Percentiles rank a stretch among this genome's conserved stretches.
Evolutionary conservation across 2,888 invertebrate genomes (phyloP).

Genomic region (Scotopteryx bipunctaria): DNA sequence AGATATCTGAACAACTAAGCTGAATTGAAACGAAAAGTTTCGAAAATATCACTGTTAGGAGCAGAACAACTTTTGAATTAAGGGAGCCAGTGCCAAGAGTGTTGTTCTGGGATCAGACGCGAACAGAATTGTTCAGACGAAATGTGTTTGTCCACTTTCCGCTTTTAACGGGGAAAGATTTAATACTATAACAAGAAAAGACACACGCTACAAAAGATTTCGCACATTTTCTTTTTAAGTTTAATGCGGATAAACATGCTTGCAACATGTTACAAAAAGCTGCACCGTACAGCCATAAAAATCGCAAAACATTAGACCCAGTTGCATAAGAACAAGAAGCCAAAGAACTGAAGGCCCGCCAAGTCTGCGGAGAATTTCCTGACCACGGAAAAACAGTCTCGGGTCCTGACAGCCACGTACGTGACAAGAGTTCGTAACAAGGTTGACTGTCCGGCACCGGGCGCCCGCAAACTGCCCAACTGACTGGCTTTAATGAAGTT

Average conservation of each 20-base stretch:
- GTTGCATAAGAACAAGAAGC: constrained; percentile 50
- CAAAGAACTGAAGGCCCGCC: constrained; percentile 42
- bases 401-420: constrained; percentile 58
- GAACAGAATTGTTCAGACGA: constrained; percentile 43
- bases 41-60: constrained; percentile 48
- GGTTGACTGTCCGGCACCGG: constrained; percentile 39
- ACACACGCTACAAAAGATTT: constrained; percentile 19
- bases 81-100: constrained; percentile 59
- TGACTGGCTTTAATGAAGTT: constrained; percentile 62
- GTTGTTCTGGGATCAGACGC: constrained; percentile 45
- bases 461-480: constrained; percentile 60
- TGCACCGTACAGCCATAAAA: constrained; percentile 18
- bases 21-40: constrained; percentile 52
- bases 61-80: constrained; percentile 58
- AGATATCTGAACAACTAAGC: constrained; percentile 47
- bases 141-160: constrained; percentile 47
- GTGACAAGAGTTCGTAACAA: constrained; percentile 60
- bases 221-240: constrained; percentile 12
- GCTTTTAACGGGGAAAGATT: constrained; percentile 33
- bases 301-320: constrained; percentile 43
- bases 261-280: constrained; percentile 11
- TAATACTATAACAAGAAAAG: constrained; percentile 24
- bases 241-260: constrained; percentile 8
- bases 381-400: constrained; percentile 65
- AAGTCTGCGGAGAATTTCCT: constrained; percentile 56